phyloP scores from a whole-genome alignment of 2,113 vertebrate genomes.

The Plecotus auritus region DNA sequence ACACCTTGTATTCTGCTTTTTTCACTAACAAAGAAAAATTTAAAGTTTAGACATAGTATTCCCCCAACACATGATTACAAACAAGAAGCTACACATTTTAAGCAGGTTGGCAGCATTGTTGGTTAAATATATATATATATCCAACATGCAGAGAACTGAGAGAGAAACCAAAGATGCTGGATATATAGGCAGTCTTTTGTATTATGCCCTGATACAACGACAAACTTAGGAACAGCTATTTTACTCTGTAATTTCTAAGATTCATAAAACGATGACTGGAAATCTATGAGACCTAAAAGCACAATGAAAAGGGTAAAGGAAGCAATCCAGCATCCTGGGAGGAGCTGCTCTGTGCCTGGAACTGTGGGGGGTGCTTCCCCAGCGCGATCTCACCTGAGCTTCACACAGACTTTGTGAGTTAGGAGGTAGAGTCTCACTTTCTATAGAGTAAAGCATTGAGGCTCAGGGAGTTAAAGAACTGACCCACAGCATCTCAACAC shows the following conservation, averaged over 20 bases:
- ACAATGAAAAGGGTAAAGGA: not conserved
- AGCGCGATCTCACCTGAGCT: accelerated
- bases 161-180: not conserved
- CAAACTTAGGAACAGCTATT: not conserved
- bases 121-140: not conserved
- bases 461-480: not conserved
- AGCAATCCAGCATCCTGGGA: not conserved
- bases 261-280: not conserved
- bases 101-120: not conserved
- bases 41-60: not conserved
- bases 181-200: not conserved
- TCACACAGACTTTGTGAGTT: not conserved
- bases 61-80: not conserved
- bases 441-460: not conserved
- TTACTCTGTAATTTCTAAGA: not conserved
- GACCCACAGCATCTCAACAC: not conserved
- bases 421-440: not conserved
- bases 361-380: not conserved
- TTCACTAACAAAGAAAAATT: constrained; percentile 2
- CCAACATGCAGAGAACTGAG: not conserved
- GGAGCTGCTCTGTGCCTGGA: not conserved
- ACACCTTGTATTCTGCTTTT: not conserved
- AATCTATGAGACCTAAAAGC: not conserved
- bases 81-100: constrained; percentile 8
- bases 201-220: not conserved